Conservation (phyloP, 1,140 invertebrate genomes). For the Pachyrhynchus sulphureomaculatus region DNA sequence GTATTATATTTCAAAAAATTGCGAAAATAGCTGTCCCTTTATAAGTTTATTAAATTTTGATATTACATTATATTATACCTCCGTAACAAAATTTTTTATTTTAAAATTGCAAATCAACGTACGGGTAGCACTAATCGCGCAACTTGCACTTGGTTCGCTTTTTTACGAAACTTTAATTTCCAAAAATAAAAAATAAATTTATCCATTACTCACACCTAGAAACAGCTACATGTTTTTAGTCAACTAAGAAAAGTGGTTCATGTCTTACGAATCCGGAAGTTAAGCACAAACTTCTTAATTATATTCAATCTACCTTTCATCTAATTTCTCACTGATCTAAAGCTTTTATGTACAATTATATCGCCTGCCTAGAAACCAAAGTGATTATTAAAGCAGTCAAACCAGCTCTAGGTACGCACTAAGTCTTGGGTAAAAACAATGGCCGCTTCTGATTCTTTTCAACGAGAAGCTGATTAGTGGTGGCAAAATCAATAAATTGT, state of each 20-base stretch:
- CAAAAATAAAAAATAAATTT: too few relatives aligned
- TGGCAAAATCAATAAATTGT: slow-evolving; percentile 7
- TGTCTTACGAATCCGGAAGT: slow-evolving; percentile 6
- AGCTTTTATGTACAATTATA: slow-evolving; percentile 13
- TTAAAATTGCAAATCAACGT: too few relatives aligned
- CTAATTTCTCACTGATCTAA: slow-evolving; percentile 10
- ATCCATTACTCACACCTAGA: too few relatives aligned
- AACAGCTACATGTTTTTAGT: too few relatives aligned
- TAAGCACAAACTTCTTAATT: slow-evolving; percentile 12
- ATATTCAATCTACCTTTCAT: slow-evolving; percentile 7
- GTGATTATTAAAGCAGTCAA: slow-evolving; percentile 17
- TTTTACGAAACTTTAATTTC: too few relatives aligned
- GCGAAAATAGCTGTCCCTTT: too few relatives aligned
- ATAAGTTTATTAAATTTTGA: too few relatives aligned
- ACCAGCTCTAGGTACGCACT: slow-evolving; percentile 11
- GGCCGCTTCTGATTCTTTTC: slow-evolving; percentile 9
- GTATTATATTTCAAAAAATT: too few relatives aligned
- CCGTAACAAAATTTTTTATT: too few relatives aligned
- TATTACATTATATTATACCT: too few relatives aligned
- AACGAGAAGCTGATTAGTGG: neutral
- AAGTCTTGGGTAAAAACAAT: slow-evolving; percentile 13
- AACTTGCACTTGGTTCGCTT: too few relatives aligned
- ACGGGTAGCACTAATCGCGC: too few relatives aligned
- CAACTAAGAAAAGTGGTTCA: slow-evolving; percentile 8
- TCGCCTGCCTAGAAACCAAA: slow-evolving; percentile 8